Base-by-base conservation (phyloP, 2,113 vertebrate species). In the Chunga burmeisteri region DNA sequence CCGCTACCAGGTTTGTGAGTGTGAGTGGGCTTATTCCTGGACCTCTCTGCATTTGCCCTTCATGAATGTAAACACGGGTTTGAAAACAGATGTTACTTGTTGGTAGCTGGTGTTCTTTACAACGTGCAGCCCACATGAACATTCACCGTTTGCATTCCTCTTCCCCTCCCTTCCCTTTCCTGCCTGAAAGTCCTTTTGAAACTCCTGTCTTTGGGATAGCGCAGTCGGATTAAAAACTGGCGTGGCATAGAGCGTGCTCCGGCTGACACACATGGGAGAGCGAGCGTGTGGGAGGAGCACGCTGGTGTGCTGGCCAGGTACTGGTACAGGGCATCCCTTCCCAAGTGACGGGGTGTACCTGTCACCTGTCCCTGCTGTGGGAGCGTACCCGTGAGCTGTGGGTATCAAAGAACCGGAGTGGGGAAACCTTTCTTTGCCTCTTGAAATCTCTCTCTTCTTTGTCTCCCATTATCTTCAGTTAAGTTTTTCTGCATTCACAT, bases 161-260 rank as follows among this genome's bases (percentile, higher is more conserved):
- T 40, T 90, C 30, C 13, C 12, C 30, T 46, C 20, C 17, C 56
- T 81, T 16, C 47, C 50, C 7, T 78, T 15, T 55, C 22, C 42
- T 1, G 0, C 34, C 30, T 58, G 23, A 73, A 88, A 70, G 56
- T 62, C 53, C 46, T 81, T 88, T 62, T 46, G 50, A 85, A 92
- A 47, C 53, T 38, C 63, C 32, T 34, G 27, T 77, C 50, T 63
- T 59, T 34, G n/a, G 38, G 74, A 36, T 74, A 18, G 21, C 29
- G 36, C 66, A 49, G 40, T 44, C 0, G 0, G 27, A 46, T 72
- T 87, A 26, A 87, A 79, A 67, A 5, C 61, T 63, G 58, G 26
- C 0, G 1, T 5, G 5, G 32, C 23, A 23, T 0, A 0, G 62
- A 72, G 53, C 27, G 11, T 0, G 2, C 49, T 81, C 44, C 0